Evolutionary conservation across 2,888 invertebrate genomes (phyloP).

Genomic region (Pediacus dermestoides): DNA sequence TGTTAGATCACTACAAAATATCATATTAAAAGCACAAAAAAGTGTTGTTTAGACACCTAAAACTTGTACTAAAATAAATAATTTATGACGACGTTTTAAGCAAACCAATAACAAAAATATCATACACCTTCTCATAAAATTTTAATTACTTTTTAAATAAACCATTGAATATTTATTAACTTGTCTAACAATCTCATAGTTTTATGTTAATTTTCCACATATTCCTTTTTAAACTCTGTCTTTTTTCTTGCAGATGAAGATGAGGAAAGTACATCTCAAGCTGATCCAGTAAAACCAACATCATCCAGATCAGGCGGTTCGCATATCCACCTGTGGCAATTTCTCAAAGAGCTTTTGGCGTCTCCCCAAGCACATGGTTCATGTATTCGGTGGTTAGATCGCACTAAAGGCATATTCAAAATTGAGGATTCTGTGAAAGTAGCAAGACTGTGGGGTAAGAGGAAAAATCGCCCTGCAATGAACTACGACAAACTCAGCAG

Average conservation of each 20-base stretch:
- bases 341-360: slow-evolving; percentile 90
- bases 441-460: slow-evolving; percentile 95
- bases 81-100: too few relatives aligned
- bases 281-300: slow-evolving; percentile 36
- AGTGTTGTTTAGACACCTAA: too few relatives aligned
- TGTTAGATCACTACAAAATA: too few relatives aligned
- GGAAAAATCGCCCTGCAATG: slow-evolving; percentile 98
- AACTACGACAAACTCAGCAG: slow-evolving; percentile 98
- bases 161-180: too few relatives aligned
- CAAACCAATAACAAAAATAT: too few relatives aligned
- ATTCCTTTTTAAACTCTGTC: too few relatives aligned
- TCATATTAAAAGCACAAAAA: too few relatives aligned
- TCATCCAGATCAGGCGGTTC: slow-evolving; percentile 61
- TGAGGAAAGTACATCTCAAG: slow-evolving; percentile 50
- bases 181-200: too few relatives aligned
- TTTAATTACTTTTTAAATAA: too few relatives aligned
- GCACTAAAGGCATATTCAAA: slow-evolving; percentile 93
- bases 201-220: too few relatives aligned
- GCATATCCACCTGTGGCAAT: slow-evolving; percentile 98
- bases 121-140: too few relatives aligned
- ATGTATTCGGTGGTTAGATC: slow-evolving; percentile 96
- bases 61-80: too few relatives aligned
- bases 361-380: slow-evolving; percentile 86
- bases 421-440: slow-evolving; percentile 98
- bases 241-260: slow-evolving; percentile 44